phyloP scores from a whole-genome alignment of 2,797 vertebrate genomes.

The Hypotaenidia philippensis region DNA sequence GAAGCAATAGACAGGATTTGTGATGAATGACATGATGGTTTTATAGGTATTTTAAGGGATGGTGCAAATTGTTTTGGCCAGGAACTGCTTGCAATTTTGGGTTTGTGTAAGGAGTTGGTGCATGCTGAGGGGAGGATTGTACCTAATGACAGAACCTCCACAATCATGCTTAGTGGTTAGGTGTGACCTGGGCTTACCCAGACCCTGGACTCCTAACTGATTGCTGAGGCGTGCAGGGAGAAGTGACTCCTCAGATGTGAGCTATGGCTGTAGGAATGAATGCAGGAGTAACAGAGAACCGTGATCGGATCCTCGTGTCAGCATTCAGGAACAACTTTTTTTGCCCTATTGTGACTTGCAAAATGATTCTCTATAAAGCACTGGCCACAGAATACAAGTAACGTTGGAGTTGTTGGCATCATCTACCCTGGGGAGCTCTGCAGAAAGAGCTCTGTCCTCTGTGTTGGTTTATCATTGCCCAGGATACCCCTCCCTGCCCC shows the following conservation, averaged over 20 bases:
- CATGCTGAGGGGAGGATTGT: not conserved
- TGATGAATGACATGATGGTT: not conserved
- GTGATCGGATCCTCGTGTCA: not conserved
- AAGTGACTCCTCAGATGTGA: not conserved
- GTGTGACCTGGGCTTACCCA: not conserved
- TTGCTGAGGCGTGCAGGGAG: not conserved
- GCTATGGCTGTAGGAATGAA: not conserved
- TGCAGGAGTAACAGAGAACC: not conserved
- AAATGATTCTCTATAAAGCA: not conserved
- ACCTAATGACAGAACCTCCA: not conserved
- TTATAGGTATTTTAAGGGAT: not conserved
- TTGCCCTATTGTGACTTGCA: accelerated
- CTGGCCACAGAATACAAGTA: not conserved
- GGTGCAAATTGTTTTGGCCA: not conserved
- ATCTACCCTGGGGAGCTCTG: not conserved
- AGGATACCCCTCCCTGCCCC: not conserved
- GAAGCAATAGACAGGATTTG: not conserved
- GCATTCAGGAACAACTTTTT: not conserved
- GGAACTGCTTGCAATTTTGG: not conserved
- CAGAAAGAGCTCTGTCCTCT: not conserved
- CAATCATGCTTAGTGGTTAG: accelerated
- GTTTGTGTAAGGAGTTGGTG: not conserved
- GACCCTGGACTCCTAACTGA: not conserved
- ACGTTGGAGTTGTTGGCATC: not conserved
- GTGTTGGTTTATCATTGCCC: not conserved